phyloP scores from a whole-genome alignment of 2,113 vertebrate species.

The Trogon surrucura region DNA sequence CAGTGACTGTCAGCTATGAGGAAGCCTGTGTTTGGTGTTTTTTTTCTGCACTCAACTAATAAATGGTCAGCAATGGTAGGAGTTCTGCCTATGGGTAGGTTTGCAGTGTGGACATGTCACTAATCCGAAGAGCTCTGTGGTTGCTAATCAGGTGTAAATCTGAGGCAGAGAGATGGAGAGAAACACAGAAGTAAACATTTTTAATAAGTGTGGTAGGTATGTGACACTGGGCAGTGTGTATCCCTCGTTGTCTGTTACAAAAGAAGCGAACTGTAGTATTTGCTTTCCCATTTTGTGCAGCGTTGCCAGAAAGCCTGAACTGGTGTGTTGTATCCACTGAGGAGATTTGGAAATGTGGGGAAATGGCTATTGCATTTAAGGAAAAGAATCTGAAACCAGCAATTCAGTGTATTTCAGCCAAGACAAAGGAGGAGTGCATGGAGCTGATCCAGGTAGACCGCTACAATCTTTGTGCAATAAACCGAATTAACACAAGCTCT shows the following conservation, averaged over 20 bases:
- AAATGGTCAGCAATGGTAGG: background rate
- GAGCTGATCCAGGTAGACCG: slow-evolving; percentile 84
- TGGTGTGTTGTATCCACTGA: slow-evolving; percentile 89
- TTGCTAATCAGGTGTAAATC: background rate
- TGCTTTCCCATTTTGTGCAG: slow-evolving; percentile 57
- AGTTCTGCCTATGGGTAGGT: background rate
- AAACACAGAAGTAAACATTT: background rate
- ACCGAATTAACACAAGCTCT: background rate
- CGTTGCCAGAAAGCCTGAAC: slow-evolving; percentile 77
- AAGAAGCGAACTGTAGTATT: background rate
- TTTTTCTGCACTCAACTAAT: background rate
- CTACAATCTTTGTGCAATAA: background rate
- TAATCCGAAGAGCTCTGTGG: background rate
- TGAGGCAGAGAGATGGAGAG: background rate
- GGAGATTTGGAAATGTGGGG: slow-evolving; percentile 89
- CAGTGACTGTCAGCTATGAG: background rate
- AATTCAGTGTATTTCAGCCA: slow-evolving; percentile 84
- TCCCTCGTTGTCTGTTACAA: background rate
- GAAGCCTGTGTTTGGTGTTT: background rate
- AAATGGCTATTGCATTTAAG: slow-evolving; percentile 84
- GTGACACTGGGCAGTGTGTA: background rate
- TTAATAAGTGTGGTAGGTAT: background rate
- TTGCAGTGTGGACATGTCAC: background rate
- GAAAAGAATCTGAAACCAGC: slow-evolving; percentile 78
- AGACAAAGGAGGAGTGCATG: slow-evolving; percentile 86